phyloP scores from a whole-genome alignment of 2,113 vertebrate species.

The Lepus timidus region DNA sequence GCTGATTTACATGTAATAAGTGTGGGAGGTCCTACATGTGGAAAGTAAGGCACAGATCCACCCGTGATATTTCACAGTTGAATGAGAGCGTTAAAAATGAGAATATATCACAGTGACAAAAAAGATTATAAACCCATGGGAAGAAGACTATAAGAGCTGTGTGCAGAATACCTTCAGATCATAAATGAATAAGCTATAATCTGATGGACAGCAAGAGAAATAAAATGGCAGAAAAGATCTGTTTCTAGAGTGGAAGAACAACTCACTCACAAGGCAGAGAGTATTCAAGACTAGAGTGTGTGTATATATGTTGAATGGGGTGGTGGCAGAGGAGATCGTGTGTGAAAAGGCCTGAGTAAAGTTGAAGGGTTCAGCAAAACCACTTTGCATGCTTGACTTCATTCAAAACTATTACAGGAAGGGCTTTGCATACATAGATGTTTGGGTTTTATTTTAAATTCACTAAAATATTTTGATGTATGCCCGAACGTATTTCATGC shows the following conservation, averaged over 20 bases:
- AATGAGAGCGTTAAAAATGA: neutral
- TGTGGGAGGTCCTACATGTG: neutral
- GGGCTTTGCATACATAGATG: neutral
- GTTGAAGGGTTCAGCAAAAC: neutral
- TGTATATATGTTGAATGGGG: neutral
- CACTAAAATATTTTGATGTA: conserved; percentile 18
- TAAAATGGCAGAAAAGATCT: neutral
- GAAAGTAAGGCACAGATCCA: neutral
- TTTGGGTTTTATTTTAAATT: conserved; percentile 39
- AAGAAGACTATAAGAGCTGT: neutral
- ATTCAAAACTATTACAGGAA: neutral
- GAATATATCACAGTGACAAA: neutral
- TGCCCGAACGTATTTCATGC: conserved; percentile 3
- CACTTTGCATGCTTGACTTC: neutral
- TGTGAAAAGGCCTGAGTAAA: neutral
- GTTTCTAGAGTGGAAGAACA: neutral
- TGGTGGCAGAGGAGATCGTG: accelerated
- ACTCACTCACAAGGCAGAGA: neutral
- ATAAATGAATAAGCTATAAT: neutral
- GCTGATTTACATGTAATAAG: neutral
- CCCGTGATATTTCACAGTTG: neutral
- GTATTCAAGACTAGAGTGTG: neutral
- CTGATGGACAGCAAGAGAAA: neutral
- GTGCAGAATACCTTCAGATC: neutral
- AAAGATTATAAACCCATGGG: neutral